A percentile compares a stretch with the other conserved stretches of the same genome.
phyloP scores from a whole-genome alignment of 2,113 vertebrate genomes.

The Epinephelus cyanopodus region DNA sequence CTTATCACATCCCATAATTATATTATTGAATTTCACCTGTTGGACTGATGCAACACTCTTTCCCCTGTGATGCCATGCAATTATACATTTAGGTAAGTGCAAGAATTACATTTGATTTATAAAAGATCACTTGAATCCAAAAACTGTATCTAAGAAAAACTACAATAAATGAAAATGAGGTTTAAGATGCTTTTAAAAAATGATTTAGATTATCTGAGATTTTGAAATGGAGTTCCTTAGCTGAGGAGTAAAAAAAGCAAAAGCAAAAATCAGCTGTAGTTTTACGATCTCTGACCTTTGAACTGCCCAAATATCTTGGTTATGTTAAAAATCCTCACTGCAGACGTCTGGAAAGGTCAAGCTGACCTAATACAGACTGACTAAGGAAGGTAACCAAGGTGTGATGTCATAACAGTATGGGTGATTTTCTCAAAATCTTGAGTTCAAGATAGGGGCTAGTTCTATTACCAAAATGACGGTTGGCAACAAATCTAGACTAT shows the following conservation, averaged over 20 bases:
- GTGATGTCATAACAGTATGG: neutral
- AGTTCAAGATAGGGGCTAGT: neutral
- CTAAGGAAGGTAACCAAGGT: neutral
- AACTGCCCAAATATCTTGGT: neutral
- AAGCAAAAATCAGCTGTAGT: neutral
- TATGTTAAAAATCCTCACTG: neutral
- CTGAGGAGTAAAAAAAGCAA: neutral
- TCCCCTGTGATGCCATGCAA: conserved; percentile 40
- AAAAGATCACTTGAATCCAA: neutral
- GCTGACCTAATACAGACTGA: neutral
- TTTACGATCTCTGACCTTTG: neutral
- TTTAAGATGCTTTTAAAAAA: neutral
- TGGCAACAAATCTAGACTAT: neutral
- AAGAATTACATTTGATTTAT: neutral
- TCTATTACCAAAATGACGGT: neutral
- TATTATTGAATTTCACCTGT: neutral
- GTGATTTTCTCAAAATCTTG: neutral
- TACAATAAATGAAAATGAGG: neutral
- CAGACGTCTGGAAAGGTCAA: no score
- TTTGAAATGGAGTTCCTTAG: neutral
- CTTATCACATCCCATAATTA: neutral
- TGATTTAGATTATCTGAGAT: neutral
- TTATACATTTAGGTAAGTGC: neutral
- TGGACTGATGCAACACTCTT: neutral
- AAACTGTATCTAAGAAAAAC: neutral